Conservation (phyloP, 1,140 invertebrate genomes). For the Brachionus manjavacas region DNA sequence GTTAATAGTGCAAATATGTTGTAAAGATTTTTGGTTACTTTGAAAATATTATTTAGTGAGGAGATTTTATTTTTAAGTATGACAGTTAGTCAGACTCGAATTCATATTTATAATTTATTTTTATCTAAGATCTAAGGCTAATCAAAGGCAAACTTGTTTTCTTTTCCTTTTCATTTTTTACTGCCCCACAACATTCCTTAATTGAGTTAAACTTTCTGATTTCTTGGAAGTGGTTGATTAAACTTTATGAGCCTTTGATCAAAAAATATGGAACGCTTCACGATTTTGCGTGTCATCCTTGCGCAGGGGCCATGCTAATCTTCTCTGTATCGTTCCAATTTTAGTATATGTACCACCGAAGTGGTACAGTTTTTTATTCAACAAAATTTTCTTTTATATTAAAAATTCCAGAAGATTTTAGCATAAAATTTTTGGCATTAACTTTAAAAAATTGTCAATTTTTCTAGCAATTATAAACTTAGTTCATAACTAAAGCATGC, state of each 20-base stretch:
- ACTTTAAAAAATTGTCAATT: background rate
- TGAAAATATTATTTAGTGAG: too few relatives aligned
- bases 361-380: background rate
- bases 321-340: slow-evolving; percentile 82
- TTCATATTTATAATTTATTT: too few relatives aligned
- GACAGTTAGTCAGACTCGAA: too few relatives aligned
- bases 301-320: slow-evolving; percentile 87
- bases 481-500: background rate
- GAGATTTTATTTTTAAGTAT: too few relatives aligned
- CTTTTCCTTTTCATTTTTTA: too few relatives aligned
- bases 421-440: background rate
- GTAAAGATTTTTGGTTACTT: too few relatives aligned
- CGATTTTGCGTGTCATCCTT: slow-evolving; percentile 85
- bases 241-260: background rate
- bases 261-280: slow-evolving; percentile 68
- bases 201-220: too few relatives aligned
- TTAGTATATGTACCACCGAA: slow-evolving; percentile 60
- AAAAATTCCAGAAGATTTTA: background rate
- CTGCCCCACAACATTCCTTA: too few relatives aligned
- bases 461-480: background rate
- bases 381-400: background rate
- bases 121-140: too few relatives aligned
- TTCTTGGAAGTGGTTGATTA: background rate
- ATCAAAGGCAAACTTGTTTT: too few relatives aligned
- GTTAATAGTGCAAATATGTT: too few relatives aligned